phyloP scores from a whole-genome alignment of 2,888 invertebrate genomes.

The Apomyelois bistriatella region DNA sequence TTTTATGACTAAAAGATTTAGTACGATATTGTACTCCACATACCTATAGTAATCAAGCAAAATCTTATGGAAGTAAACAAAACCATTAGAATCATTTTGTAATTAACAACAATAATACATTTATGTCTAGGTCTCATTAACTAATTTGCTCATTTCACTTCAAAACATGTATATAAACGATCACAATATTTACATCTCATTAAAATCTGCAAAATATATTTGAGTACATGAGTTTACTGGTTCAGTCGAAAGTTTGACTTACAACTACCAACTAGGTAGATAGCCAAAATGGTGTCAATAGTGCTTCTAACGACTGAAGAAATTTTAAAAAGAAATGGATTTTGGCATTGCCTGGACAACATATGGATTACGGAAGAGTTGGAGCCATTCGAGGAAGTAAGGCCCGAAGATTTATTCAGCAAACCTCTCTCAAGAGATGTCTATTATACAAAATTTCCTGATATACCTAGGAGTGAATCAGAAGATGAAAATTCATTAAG shows the following conservation, averaged over 20 bases:
- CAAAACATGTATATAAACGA: conserved; percentile 7
- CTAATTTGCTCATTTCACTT: background rate
- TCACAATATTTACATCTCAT: conserved; percentile 8
- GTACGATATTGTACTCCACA: background rate
- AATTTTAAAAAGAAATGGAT: conserved; percentile 59
- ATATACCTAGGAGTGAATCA: conserved; percentile 69
- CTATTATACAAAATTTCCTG: conserved; percentile 64
- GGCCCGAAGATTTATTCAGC: conserved; percentile 50
- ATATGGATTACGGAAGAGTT: conserved; percentile 64
- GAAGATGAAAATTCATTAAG: conserved; percentile 65
- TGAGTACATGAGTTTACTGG: background rate
- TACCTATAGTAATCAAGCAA: background rate
- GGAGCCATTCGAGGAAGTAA: conserved; percentile 69
- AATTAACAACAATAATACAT: background rate
- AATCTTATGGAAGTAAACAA: too few relatives aligned
- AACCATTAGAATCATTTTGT: background rate
- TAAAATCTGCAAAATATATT: background rate
- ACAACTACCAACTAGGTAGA: background rate
- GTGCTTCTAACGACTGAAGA: conserved; percentile 67
- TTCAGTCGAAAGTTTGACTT: conserved; percentile 9
- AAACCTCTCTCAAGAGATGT: conserved; percentile 64
- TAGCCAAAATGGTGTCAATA: conserved; percentile 58
- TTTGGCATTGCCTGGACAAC: conserved; percentile 63
- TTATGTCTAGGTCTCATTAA: conserved; percentile 2
- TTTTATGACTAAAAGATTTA: background rate